Evolutionary conservation across 2,797 vertebrate genomes (phyloP), one percentile per base, ranked within the genome.

Genomic region (Gymnoscopelus braueri): DNA sequence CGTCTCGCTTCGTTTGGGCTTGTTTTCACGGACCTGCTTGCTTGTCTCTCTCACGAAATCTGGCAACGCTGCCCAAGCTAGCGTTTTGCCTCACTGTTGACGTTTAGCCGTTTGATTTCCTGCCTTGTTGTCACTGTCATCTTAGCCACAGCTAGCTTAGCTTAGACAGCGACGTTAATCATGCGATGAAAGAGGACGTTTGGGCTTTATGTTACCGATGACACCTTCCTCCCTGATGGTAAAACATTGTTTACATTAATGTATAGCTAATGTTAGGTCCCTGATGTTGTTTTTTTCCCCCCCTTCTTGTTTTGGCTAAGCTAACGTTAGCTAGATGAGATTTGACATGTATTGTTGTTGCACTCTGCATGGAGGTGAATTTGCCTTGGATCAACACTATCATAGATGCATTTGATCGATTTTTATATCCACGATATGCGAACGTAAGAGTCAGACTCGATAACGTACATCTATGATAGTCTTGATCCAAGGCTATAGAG

Each of bases 41-140:
- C 19, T 19, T 19, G 19, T 19, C 19, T 19, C 19, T 19, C 19
- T 19, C 19, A 19, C 19, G 19, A 19, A 19, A 19, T 19, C 19
- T 19, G 19, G 19, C 19, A 19, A 19, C 19, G 19, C 19, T 19
- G 19, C 1, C 19, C 1, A 19, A 84, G 87, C 85, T 77, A 74
- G 67, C 63, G 75, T 81, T 91, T 81, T 84, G 79, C 78, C 71
- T 48, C 23, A 66, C 80, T 78, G 69, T 86, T 89, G 88, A 90
- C 87, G 84, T 89, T 88, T 83, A 88, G 15, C 84, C 24, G 61
- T 69, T 80, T 70, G 81, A 80, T 84, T 86, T 87, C 85, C 87
- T 88, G 84, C 69, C 68, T 74, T 82, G 63, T 82, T 87, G 81
- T 82, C 78, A 80, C 48, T 63, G 54, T 29, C 39, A 44, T 44